Evolutionary conservation across 2,113 vertebrate species (phyloP).

Genomic region (Donacobius atricapilla): DNA sequence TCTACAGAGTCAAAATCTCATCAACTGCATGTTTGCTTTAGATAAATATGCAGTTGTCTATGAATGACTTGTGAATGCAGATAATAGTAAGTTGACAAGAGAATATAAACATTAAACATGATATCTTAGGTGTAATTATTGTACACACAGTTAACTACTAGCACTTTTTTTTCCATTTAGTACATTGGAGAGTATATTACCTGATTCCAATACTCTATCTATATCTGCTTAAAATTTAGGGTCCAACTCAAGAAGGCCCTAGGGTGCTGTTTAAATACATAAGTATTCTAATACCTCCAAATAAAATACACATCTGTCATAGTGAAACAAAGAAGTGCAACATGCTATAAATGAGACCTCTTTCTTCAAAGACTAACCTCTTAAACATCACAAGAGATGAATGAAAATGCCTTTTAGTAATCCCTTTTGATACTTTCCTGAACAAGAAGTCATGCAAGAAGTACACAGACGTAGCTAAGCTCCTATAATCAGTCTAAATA

Average conservation of each 20-base stretch:
- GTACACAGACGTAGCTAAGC: background rate
- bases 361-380: background rate
- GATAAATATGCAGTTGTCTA: background rate
- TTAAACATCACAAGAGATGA: background rate
- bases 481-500: background rate
- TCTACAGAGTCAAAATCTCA: background rate
- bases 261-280: background rate
- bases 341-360: background rate
- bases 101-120: background rate
- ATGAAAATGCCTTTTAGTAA: background rate
- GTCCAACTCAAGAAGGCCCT: background rate
- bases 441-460: background rate
- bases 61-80: background rate
- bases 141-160: background rate
- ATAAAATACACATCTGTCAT: background rate
- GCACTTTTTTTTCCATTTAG: background rate
- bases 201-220: background rate
- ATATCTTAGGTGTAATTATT: background rate
- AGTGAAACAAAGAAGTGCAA: background rate
- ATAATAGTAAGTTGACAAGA: background rate
- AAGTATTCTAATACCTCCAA: background rate
- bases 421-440: background rate
- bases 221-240: background rate
- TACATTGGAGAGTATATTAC: background rate
- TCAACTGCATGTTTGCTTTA: background rate